Evolutionary conservation across 2,888 invertebrate genomes (phyloP), one percentile per base, ranked within the genome.

Genomic region (Anoplius nigerrimus): DNA sequence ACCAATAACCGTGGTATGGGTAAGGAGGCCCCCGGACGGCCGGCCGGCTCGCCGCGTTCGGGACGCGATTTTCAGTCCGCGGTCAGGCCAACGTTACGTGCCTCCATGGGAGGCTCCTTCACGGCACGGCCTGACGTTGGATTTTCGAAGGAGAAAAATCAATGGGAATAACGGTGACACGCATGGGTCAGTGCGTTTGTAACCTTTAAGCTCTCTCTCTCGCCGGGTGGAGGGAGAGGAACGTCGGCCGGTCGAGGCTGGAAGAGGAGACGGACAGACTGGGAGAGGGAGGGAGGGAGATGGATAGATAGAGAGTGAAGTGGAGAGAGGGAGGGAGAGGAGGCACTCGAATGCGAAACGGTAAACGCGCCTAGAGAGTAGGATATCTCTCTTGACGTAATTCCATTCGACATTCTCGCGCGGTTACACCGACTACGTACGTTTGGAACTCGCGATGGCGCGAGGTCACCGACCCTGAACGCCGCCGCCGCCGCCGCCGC

Each of bases 151-250:
- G 63, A 48, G 66, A 79, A 78, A 79, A 79, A 79, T 79, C 79
- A 72, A 73, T 77, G 75, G 79, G 71, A 79, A 79, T 79, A 79
- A 79, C 79, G 79, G 79, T 79, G 79, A 79, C 79, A 79, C 79
- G 79, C 77, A 79, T 79, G 79, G 79, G 79, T 79, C 79, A 79
- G 79, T 79, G 79, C 79, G 79, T 79, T 79, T 77, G 65, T 79
- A 79, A 79, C 79, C 79, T 79, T 76, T 75, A 66, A 67, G 77
- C 64, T 69, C 68, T 51, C 69, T 54, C 56, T 27, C 54, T 59
- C 59, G 54, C 52, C n/a, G n/a, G n/a, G n/a, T n/a, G n/a, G 46
- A 54, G 53, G 48, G 57, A 46, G 52, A 18, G 48, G 11, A 6
- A 48, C 48, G 48, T 4, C 48, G 34, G 18, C 42, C 8, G 42